Base-by-base conservation (phyloP, 2,888 invertebrate species). In the Aethes cnicana region DNA sequence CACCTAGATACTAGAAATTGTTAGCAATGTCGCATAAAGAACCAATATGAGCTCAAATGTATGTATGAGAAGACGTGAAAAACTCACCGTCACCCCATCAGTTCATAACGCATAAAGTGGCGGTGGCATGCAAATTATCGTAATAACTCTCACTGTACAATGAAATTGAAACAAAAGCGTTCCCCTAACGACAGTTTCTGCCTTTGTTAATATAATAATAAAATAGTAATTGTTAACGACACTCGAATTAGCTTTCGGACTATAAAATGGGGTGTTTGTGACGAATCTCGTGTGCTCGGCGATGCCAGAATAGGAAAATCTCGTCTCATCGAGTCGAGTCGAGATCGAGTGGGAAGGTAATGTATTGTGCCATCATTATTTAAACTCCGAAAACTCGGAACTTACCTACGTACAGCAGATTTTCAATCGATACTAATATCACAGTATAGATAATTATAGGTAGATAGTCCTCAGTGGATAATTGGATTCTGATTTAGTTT, bases 131-230 rank as follows among this genome's bases (percentile, higher is more conserved):
- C 77, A 82, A 83, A 84, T 81, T 73, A 69, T 67, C 62, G 77
- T 71, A 80, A 80, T 82, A 81, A 81, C 72, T 76, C 64, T 64
- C 63, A 66, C 65, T 69, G 68, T 69, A 72, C 69, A 79, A 82
- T 74, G 70, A 77, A 72, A 74, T 78, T 84, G 84, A 88, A 87
- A 87, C 87, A 88, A 88, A 73, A 69, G 82, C 71, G 61, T 62
- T 39, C 72, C 85, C 77, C 80, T 73, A 69, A 68, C 74, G 64
- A 71, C 64, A 67, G 65, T 77, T 74, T 69, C 72, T 73, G 77
- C 77, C 79, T 81, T 86, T 84, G 82, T 85, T 78, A 78, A 76
- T 73, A 72, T 75, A 74, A 79, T 83, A 82, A 84, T 84, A 72
- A 77, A 83, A 74, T 81, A 78, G 74, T 76, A 76, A 82, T 79